Base-by-base conservation (phyloP, 2,113 vertebrate species). In the Pelecanus crispus region DNA sequence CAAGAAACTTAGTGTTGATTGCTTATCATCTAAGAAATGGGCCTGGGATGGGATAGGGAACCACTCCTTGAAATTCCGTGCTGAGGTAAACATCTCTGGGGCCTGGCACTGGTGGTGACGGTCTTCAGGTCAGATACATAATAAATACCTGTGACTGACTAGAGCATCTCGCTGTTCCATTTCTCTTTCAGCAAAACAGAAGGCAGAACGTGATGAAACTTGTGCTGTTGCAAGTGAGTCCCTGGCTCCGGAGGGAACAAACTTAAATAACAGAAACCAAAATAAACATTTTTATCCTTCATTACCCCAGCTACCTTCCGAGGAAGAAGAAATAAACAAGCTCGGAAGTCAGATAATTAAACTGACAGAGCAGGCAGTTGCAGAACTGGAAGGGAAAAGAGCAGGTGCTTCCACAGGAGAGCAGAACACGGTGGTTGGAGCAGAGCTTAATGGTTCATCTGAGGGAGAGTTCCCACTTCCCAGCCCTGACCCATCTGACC, bases 181-280 rank as follows among this genome's bases (percentile, higher is more conserved):
- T 97, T 98, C 96, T 97, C 95, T 98, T 98, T 97, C 96, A 98
- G 97, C 93, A 94, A 97, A 97, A 97, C 98, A 97, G 97, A 97
- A 98, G 86, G 97, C 84, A 91, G 98, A 97, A 97, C 42, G 13
- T 93, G 97, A 97, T 92, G 98, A 98, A 96, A 97, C 96, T 73
- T 95, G 91, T 40, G 82, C 97, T 36, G 90, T 91, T 96, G 95
- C 97, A 88, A 95, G 82, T 86, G 96, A 95, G 58, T 94, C 88
- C 56, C 82, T 96, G 81, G 96, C 97, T 93, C 98, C 94, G 20
- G 94, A 97, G 94, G 98, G 98, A 77, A 96, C 97, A 96, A 97
- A 97, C 78, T 97, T 96, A 98, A 98, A 98, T 97, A 98, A 94
- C 91, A 80, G 96, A 95, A 95, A 83, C 86, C 94, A 96, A 61